Evolutionary conservation across 2,797 vertebrate species (phyloP).

Genomic region (Scomberomorus guttatus): DNA sequence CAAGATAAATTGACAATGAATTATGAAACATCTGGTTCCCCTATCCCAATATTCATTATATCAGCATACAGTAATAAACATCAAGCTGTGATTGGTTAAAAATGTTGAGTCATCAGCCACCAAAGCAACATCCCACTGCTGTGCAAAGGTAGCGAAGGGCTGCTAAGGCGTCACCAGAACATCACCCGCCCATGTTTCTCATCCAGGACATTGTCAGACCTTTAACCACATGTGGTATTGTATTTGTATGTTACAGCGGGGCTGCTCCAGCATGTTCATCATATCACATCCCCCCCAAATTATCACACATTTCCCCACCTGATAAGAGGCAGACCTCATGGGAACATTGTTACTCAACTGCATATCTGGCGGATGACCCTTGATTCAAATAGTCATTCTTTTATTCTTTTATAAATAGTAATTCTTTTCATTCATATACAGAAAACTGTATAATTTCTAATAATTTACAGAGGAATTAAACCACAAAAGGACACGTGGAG

Average conservation of each 20-base stretch:
- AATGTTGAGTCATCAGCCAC: slow-evolving; percentile 64
- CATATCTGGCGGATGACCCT: slow-evolving; percentile 9
- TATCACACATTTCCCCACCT: slow-evolving; percentile 50
- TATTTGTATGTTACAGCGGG: slow-evolving; percentile 70
- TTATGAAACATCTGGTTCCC: too few species aligned
- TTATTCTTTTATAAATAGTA: background rate
- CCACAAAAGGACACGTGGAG: too few species aligned
- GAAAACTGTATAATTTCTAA: too few species aligned
- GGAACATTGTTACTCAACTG: slow-evolving; percentile 43
- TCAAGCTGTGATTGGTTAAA: slow-evolving; percentile 55
- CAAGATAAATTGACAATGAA: background rate
- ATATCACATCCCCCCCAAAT: slow-evolving; percentile 43
- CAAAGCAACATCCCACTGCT: slow-evolving; percentile 69
- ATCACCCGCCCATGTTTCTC: slow-evolving; percentile 57
- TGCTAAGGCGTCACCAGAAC: slow-evolving; percentile 68
- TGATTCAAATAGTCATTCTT: background rate
- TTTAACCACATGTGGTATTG: slow-evolving; percentile 75
- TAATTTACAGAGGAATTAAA: too few species aligned
- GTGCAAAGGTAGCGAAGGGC: slow-evolving; percentile 73
- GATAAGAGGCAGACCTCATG: slow-evolving; percentile 55
- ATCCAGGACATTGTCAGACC: slow-evolving; percentile 67
- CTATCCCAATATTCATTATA: background rate
- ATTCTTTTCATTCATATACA: background rate
- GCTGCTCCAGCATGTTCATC: slow-evolving; percentile 45
- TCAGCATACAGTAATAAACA: slow-evolving; percentile 32